Conservation (phyloP, 2,113 vertebrate species). For the Labeo rohita region DNA sequence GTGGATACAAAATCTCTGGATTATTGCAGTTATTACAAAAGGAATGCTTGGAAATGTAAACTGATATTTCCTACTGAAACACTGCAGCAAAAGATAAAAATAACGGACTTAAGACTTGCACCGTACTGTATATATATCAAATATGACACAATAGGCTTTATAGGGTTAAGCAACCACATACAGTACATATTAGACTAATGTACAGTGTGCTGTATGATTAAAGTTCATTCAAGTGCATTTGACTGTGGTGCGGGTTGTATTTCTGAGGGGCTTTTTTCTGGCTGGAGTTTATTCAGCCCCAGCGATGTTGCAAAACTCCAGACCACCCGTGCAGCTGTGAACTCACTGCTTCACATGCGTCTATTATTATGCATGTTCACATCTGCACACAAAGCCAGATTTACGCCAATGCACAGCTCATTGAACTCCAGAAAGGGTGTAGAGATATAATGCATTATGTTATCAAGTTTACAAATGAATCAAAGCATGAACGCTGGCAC, state of each 20-base stretch:
- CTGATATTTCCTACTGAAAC: too few species aligned
- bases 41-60: too few species aligned
- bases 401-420: slow-evolving; percentile 24
- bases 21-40: too few species aligned
- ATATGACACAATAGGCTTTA: too few species aligned
- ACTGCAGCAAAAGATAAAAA: too few species aligned
- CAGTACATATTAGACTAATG: neutral
- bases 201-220: neutral
- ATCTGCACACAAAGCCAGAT: slow-evolving; percentile 7
- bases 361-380: slow-evolving; percentile 17
- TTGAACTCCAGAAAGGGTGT: slow-evolving; percentile 13
- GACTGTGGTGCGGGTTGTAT: neutral
- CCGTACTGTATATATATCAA: too few species aligned
- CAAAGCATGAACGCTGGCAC: neutral
- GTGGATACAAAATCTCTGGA: too few species aligned
- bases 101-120: too few species aligned
- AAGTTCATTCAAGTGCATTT: neutral
- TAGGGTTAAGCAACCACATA: too few species aligned
- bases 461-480: neutral
- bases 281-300: neutral
- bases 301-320: neutral
- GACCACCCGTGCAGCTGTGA: slow-evolving; percentile 26
- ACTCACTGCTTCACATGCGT: neutral
- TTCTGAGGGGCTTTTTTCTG: neutral
- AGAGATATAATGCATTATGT: neutral